Evolutionary conservation across 2,113 vertebrate genomes (phyloP).

Genomic region (Hemiscyllium ocellatum): DNA sequence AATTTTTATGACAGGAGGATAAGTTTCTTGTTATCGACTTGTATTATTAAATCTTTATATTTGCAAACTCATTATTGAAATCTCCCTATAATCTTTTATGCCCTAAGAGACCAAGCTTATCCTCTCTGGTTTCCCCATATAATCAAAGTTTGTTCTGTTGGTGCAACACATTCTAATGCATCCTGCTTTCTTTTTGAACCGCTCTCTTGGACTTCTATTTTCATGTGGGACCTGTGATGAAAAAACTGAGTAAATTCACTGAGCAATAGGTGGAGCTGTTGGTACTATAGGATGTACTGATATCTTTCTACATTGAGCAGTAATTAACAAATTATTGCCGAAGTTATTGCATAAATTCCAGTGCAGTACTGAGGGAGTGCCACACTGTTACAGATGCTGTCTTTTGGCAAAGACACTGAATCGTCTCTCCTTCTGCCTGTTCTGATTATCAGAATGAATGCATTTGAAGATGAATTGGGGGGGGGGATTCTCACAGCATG

Average conservation of each 20-base stretch:
- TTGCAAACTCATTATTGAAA: neutral
- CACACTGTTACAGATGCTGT: neutral
- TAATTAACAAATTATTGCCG: neutral
- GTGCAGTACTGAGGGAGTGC: neutral
- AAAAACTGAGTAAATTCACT: neutral
- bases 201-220: neutral
- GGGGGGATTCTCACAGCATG: neutral
- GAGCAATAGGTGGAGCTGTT: neutral
- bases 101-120: neutral
- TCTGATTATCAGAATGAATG: too few relatives aligned
- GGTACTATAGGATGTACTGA: neutral
- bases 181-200: neutral
- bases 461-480: neutral
- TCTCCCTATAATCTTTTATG: neutral
- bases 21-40: neutral
- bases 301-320: neutral
- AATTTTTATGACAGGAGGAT: neutral
- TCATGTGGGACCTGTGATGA: neutral
- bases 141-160: neutral
- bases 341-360: neutral
- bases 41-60: neutral
- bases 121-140: neutral
- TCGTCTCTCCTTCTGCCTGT: too few relatives aligned
- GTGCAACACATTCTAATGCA: neutral
- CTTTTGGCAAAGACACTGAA: neutral